Conservation (phyloP, 2,888 invertebrate genomes). For the Argyra leucocephala region DNA sequence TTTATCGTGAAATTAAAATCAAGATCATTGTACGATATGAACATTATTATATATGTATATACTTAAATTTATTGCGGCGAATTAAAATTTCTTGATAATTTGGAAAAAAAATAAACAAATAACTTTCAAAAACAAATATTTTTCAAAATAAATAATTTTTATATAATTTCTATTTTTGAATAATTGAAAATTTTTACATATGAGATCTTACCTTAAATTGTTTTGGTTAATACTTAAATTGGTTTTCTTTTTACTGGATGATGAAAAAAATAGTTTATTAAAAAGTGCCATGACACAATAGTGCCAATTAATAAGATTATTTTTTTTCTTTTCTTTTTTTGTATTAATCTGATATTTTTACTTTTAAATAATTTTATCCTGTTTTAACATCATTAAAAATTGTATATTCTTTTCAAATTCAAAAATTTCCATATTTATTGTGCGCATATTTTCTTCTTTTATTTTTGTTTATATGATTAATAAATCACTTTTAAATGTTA, state of each 20-base stretch:
- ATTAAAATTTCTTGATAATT: no score
- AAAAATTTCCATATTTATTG: neutral
- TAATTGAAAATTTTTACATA: no score
- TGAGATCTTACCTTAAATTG: constrained; percentile 7
- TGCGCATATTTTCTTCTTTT: neutral
- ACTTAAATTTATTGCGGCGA: no score
- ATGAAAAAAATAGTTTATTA: constrained; percentile 56
- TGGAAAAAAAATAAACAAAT: no score
- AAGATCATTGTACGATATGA: no score
- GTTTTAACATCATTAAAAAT: neutral
- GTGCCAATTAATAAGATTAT: neutral
- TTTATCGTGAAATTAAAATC: no score
- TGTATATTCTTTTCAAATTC: neutral
- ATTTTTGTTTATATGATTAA: no score
- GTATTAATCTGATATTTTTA: neutral
- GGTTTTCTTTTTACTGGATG: constrained; percentile 34
- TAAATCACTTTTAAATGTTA: no score
- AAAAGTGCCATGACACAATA: constrained; percentile 56
- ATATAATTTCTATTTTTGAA: no score
- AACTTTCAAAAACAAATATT: no score
- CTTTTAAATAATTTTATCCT: neutral
- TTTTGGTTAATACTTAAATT: neutral
- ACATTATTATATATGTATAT: no score
- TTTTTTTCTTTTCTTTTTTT: neutral
- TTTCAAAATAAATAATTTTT: no score